These are phyloP conservation scores for Pao palembangensis DNA, from an alignment of 2,113 vertebrate species.

Conservation along the genomic window DNA sequence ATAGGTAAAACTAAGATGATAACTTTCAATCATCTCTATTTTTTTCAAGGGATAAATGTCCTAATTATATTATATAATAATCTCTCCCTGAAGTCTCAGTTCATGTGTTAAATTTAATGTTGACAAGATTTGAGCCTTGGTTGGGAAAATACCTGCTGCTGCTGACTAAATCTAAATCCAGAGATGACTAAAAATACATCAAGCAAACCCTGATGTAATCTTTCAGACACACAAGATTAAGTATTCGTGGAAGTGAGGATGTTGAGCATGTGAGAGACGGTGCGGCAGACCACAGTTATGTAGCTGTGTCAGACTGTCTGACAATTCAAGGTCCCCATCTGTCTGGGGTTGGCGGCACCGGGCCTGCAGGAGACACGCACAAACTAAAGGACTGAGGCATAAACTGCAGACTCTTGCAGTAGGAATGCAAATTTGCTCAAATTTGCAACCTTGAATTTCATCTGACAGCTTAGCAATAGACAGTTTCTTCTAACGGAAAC, in stretches of 20 bases:
- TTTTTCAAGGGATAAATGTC: constrained; percentile 23
- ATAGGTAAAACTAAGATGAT: background rate
- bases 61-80: constrained; percentile 14
- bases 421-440: background rate
- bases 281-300: constrained; percentile 62
- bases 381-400: constrained; percentile 21
- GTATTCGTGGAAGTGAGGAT: constrained; percentile 27
- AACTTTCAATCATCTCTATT: constrained; percentile 14
- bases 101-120: constrained; percentile 35
- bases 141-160: constrained; percentile 49
- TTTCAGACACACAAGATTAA: constrained; percentile 32
- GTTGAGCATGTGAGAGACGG: constrained; percentile 46
- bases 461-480: no score
- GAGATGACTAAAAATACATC: constrained; percentile 56
- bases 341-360: constrained; percentile 18
- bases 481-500: no score
- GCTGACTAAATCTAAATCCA: constrained; percentile 6
- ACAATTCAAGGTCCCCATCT: constrained; percentile 43
- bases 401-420: constrained; percentile 13
- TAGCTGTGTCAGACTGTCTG: constrained; percentile 56
- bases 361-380: constrained; percentile 23
- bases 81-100: constrained; percentile 26
- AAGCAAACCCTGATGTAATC: constrained; percentile 61
- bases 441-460: no score
- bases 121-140: constrained; percentile 25